Evolutionary conservation across 1,140 invertebrate genomes (phyloP), one percentile per base, ranked within the genome.

Genomic region (Aphelenchoides fujianensis): DNA sequence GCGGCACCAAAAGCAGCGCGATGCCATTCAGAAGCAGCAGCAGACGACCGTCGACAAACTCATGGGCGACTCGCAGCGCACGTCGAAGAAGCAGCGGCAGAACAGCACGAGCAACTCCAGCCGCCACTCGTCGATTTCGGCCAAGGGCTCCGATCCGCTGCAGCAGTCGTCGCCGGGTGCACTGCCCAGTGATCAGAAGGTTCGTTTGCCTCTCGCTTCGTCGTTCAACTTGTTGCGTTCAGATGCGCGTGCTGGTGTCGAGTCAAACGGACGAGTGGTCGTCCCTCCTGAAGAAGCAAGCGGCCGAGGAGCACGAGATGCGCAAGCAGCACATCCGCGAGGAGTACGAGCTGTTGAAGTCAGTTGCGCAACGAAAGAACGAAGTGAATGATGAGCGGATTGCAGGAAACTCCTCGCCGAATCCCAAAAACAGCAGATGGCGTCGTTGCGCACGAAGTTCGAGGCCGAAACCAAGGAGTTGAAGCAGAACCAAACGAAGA

Each of bases 251-350:
- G 5, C 86, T 94, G 7, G 92, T 96, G 32, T 88, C 88, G 19
- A 91, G 93, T 73, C 95, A 98, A 86, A 95, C 93, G 0, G 86
- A 89, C 7, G 93, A 97, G 78, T 98, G 95, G 94, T 92, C 92
- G 37, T 91, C 92, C 76, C 89, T 98, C 86, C 90, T 92, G 54
- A 90, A 91, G 71, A 88, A 89, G 27, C 95, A 98, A 79, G 88
- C 92, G n/a, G 89, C 54, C 30, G 80, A 82, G 59, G 72, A 79
- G 23, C 80, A 79, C 57, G 82, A 83, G 66, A 62, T 75, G 23
- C 79, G 76, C 57, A 83, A 78, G 68, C 36, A 12, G 3, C 80
- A 82, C 27, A 80, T 82, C 48, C 31, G 90, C 48, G 94, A 97
- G 85, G 92, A 96, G 85, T 94, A 93, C 89, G 90, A 92, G 67